Evolutionary conservation across 2,113 vertebrate species (phyloP).

Genomic region (Paraplagusia blochii): DNA sequence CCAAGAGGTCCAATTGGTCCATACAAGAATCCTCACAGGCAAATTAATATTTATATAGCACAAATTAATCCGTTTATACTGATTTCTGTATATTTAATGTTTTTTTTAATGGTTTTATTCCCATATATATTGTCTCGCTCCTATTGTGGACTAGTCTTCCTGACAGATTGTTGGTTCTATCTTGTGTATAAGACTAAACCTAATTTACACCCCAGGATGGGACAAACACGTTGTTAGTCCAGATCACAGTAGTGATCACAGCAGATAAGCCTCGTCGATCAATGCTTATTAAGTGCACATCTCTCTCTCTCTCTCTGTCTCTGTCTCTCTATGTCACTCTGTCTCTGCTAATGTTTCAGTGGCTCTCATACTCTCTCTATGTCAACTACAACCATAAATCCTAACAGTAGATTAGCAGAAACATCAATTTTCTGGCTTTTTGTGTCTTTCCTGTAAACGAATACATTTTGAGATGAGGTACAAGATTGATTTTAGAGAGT

Average conservation of each 20-base stretch:
- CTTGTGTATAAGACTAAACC: slow-evolving; percentile 17
- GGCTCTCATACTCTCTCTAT: not conserved
- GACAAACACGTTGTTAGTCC: slow-evolving; percentile 11
- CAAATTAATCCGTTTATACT: too few species aligned
- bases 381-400: not conserved
- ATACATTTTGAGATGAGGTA: not conserved
- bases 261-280: slow-evolving; percentile 21
- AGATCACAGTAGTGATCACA: slow-evolving; percentile 15
- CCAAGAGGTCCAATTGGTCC: too few species aligned
- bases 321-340: too few species aligned
- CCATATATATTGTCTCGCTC: too few species aligned
- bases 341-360: not conserved
- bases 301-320: not conserved
- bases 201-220: slow-evolving; percentile 58
- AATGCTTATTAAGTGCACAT: slow-evolving; percentile 33
- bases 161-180: slow-evolving; percentile 21
- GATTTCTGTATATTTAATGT: too few species aligned
- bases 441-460: too few species aligned
- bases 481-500: too few species aligned
- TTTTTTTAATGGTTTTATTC: too few species aligned
- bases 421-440: not conserved
- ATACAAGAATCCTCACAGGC: too few species aligned
- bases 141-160: not conserved
- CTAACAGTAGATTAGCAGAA: not conserved
- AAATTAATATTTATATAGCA: too few species aligned